Percentiles rank a stretch among this genome's conserved stretches.
These are phyloP conservation scores for Pammene aurita DNA, from an alignment of 2,888 invertebrate genomes.

Conservation along the genomic window DNA sequence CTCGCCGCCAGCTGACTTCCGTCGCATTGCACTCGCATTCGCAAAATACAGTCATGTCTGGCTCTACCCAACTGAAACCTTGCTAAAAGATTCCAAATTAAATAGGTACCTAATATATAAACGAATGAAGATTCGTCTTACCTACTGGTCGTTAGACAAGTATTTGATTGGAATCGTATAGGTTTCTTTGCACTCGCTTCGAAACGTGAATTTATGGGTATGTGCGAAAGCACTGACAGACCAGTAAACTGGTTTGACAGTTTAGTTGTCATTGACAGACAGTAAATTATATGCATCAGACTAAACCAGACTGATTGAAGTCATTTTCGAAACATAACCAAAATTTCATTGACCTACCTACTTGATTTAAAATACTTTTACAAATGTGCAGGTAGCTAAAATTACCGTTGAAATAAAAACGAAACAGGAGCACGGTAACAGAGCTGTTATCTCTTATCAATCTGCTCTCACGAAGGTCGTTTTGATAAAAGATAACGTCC, in stretches of 20 bases:
- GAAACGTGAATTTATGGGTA: too few species aligned
- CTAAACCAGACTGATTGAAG: too few species aligned
- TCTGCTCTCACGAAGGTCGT: constrained; percentile 79
- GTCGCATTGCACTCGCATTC: constrained; percentile 62
- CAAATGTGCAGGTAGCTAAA: constrained; percentile 18
- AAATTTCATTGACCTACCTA: not conserved
- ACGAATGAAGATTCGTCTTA: too few species aligned
- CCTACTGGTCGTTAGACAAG: too few species aligned
- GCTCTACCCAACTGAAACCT: constrained; percentile 44
- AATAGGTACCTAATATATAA: too few species aligned
- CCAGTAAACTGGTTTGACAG: too few species aligned
- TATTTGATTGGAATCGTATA: too few species aligned
- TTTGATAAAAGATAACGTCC: constrained; percentile 64
- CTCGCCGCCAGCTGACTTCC: constrained; percentile 67
- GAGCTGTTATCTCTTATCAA: constrained; percentile 79
- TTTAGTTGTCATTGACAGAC: too few species aligned
- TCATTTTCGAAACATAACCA: too few species aligned
- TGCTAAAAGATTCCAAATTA: not conserved
- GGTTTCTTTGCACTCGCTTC: too few species aligned
- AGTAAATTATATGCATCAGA: too few species aligned
- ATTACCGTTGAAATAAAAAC: constrained; percentile 22
- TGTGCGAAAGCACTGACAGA: too few species aligned
- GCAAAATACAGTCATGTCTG: constrained; percentile 56
- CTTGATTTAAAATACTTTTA: not conserved
- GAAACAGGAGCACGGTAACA: constrained; percentile 45